Evolutionary conservation across 2,113 vertebrate genomes (phyloP).

Genomic region (Colinus virginianus): DNA sequence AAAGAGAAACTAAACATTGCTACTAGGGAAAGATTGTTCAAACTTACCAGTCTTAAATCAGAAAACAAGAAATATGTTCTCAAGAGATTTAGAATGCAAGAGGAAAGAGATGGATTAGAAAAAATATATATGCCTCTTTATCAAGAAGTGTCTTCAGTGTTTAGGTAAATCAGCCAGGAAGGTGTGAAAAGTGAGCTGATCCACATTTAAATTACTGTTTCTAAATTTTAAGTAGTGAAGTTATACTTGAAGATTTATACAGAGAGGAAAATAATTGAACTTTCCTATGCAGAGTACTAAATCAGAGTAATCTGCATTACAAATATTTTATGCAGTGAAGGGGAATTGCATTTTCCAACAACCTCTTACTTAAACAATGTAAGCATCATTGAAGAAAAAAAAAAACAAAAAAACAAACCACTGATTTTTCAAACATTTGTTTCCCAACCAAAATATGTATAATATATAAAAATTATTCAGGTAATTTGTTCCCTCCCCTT

Average conservation of each 20-base stretch:
- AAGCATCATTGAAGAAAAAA: background rate
- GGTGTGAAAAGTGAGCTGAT: constrained; percentile 2
- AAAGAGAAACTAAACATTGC: background rate
- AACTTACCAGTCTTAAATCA: background rate
- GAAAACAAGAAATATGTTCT: background rate
- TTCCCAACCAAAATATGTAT: background rate
- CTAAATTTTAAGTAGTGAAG: background rate
- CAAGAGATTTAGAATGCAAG: background rate
- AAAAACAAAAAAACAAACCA: too few relatives aligned
- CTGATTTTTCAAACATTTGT: background rate
- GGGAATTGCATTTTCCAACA: background rate
- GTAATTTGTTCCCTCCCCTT: background rate
- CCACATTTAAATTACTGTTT: constrained; percentile 14
- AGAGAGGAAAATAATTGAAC: background rate
- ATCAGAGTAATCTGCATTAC: background rate
- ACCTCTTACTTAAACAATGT: background rate
- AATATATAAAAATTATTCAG: background rate
- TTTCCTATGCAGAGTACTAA: background rate
- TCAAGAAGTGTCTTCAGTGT: background rate
- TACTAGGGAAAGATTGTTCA: background rate
- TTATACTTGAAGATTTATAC: background rate
- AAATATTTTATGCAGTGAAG: background rate
- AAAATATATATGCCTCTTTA: background rate
- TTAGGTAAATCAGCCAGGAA: constrained; percentile 19
- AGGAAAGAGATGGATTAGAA: background rate